Base-by-base conservation (phyloP, 2,113 vertebrate species). In the Procapra przewalskii region DNA sequence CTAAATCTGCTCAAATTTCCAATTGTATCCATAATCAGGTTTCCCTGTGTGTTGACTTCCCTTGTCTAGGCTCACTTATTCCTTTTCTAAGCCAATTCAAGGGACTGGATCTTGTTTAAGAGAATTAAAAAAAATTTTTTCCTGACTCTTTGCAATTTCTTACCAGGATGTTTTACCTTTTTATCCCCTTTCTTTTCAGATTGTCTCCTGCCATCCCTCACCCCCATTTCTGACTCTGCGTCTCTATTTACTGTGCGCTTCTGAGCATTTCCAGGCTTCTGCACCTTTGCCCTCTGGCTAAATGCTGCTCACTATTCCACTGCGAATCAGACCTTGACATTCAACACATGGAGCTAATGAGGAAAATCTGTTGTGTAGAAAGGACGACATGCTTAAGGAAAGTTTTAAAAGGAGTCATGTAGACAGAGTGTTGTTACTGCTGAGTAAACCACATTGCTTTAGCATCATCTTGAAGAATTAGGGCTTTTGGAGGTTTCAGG, bases 251-350 rank as follows among this genome's bases (percentile, higher is more conserved):
- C 59, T 71, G 7, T 33, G 67, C 77, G 80, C 45, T 67, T 91
- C 79, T 93, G 91, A 97, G 60, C 79, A 94, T 36, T 91, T 87
- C 75, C 94, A 91, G 93, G 29, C 81, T 89, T 93, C 79, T 25
- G 2, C n/a, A 96, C 86, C 55, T 90, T 96, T 97, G 55, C 67
- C 96, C 88, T 93, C 85, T 82, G 88, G 79, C 83, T 95, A 84
- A 90, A 87, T 79, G 54, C 77, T 92, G 60, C 67, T 96, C 82
- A 43, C 48, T 86, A 91, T 55, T 83, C 80, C 67, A 19, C 13
- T 36, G 62, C 31, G 60, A 90, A 43, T 87, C 86, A 82, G 82
- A 89, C 82, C 60, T 95, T 92, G 80, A 94, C 88, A 97, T 89
- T 64, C 71, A 97, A 71, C 57, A 54, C 48, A 12, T 84, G 77